phyloP scores from a whole-genome alignment of 2,888 invertebrate species.

The Caenorhabditis imperialis region DNA sequence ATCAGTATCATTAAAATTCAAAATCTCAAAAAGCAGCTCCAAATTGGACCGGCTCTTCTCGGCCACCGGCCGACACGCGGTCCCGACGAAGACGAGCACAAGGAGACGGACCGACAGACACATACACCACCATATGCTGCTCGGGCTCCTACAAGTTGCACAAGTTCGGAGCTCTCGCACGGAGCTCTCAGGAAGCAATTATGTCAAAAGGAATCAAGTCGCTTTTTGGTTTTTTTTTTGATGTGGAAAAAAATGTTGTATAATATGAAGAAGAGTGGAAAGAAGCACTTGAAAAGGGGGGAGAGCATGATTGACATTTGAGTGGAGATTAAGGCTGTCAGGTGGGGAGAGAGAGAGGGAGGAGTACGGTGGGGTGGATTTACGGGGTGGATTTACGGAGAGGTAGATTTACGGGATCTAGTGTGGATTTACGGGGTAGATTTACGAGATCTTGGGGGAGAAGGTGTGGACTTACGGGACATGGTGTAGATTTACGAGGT shows the following conservation, averaged over 20 bases:
- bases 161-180: too few relatives aligned
- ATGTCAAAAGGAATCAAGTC: too few relatives aligned
- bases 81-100: not conserved
- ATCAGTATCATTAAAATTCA: conserved; percentile 14
- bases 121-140: conserved; percentile 51
- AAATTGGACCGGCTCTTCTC: conserved; percentile 14
- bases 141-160: conserved; percentile 23
- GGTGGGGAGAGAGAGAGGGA: not conserved
- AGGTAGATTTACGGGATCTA: too few relatives aligned
- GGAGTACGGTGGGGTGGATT: too few relatives aligned
- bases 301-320: not conserved
- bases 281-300: not conserved
- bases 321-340: not conserved
- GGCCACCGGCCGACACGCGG: conserved; percentile 6
- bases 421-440: too few relatives aligned
- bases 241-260: too few relatives aligned
- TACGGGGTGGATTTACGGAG: too few relatives aligned
- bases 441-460: too few relatives aligned
- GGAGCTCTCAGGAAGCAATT: not conserved
- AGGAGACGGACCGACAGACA: conserved; percentile 17
- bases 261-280: too few relatives aligned
- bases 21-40: conserved; percentile 20
- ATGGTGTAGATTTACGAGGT: too few relatives aligned
- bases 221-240: too few relatives aligned
- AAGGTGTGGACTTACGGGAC: too few relatives aligned